phyloP scores from a whole-genome alignment of 2,113 vertebrate species.

The Gobius niger region DNA sequence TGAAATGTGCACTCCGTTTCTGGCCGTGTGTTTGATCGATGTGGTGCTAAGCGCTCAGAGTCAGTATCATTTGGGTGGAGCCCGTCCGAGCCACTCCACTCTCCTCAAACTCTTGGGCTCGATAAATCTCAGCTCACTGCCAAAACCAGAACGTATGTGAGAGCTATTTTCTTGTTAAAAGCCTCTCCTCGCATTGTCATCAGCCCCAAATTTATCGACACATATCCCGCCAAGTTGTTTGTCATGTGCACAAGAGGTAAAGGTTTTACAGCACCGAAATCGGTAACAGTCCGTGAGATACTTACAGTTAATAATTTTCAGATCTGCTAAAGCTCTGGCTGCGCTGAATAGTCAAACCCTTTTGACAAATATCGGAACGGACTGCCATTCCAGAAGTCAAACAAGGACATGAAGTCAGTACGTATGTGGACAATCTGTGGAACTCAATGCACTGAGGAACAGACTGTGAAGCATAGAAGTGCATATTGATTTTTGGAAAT shows the following conservation, averaged over 20 bases:
- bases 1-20: constrained; percentile 21
- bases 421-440: constrained; percentile 20
- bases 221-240: constrained; percentile 36
- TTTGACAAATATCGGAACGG: constrained; percentile 34
- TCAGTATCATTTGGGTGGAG: constrained; percentile 29
- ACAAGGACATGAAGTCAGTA: constrained; percentile 17
- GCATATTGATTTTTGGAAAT: neutral
- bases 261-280: constrained; percentile 13
- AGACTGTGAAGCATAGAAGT: neutral
- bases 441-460: constrained; percentile 25
- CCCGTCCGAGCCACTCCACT: constrained; percentile 6
- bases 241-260: constrained; percentile 7
- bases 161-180: constrained; percentile 32
- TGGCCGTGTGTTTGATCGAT: constrained; percentile 54
- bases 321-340: constrained; percentile 17
- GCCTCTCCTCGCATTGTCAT: constrained; percentile 33
- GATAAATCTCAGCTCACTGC: constrained; percentile 29
- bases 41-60: constrained; percentile 39
- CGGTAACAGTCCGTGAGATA: constrained; percentile 10
- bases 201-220: constrained; percentile 42
- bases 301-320: constrained; percentile 15
- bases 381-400: constrained; percentile 19
- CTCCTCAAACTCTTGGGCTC: constrained; percentile 6
- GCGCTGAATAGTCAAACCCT: constrained; percentile 21
- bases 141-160: constrained; percentile 20